Evolutionary conservation across 2,797 vertebrate genomes (phyloP), one percentile per base, ranked within the genome.

Genomic region (Pseudochirops corinnae): DNA sequence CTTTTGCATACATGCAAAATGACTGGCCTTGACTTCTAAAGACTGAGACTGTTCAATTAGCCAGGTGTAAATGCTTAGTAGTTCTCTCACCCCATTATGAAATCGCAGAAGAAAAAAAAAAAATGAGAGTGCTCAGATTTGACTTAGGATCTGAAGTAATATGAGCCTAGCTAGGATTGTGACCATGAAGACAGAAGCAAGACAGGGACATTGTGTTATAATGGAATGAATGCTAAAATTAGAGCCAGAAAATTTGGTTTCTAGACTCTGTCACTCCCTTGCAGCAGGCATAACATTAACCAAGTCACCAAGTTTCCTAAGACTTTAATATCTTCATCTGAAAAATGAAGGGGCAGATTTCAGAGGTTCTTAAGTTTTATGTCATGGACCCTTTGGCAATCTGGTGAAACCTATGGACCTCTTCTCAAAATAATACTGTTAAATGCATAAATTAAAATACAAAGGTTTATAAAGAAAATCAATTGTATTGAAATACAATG

Each of bases 111-210:
- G 12, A 12, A 62, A 60, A 31, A 62, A 60, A 31, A 60, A 28
- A 46, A 87, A 21, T 74, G n/a, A 24, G 18, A 50, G 74, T 50
- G 74, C 21, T 24, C 3, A 87, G 39, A 46, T 82, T 82, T 39
- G 18, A 39, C 39, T 74, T 2, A 39, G n/a, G 11, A 39, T 74
- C n/a, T 74, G 39, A 74, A 31, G 18, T 39, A 39, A 74, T 46
- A 82, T 46, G 67, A 46, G 46, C 67, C 67, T 87, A 87, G 9
- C 67, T 87, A 50, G 21, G 24, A 46, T n/a, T 93, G 5, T 14
- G 14, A 94, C 33, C 5, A 82, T 74, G 56, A 96, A 95, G 90
- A 82, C 9, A 31, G 96, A 91, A 0, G 90, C 90, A 94, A 52
- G 46, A 92, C 0, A 74, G 18, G 28, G 10, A 7, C 62, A 74